Evolutionary conservation across 2,797 vertebrate genomes (phyloP).

Genomic region (Aphelocoma californica): DNA sequence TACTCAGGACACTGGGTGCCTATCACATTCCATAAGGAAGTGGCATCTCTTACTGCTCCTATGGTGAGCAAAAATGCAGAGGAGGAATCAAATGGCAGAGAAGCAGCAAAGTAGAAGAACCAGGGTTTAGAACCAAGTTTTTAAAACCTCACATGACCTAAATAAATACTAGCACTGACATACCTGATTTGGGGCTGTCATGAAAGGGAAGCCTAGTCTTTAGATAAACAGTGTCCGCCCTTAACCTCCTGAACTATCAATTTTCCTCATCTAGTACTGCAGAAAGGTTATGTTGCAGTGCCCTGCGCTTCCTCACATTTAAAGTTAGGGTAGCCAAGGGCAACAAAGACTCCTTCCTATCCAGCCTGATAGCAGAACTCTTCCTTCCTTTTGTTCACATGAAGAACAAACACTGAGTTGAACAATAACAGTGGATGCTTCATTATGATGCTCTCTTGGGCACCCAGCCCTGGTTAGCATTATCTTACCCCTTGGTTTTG

Average conservation of each 20-base stretch:
- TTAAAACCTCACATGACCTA: neutral
- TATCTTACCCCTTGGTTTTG: conserved; percentile 69
- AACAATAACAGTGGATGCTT: conserved; percentile 66
- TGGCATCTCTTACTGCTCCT: neutral
- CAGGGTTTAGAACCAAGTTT: neutral
- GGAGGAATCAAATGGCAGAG: neutral
- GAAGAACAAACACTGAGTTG: conserved; percentile 68
- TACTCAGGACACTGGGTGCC: neutral
- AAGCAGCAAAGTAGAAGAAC: neutral
- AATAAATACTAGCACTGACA: neutral
- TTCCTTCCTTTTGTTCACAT: conserved; percentile 77
- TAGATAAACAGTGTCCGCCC: neutral
- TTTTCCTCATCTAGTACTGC: neutral
- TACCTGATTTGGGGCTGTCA: neutral
- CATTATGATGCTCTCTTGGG: conserved; percentile 63
- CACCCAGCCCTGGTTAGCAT: conserved; percentile 56
- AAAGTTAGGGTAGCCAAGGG: conserved; percentile 74
- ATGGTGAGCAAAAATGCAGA: neutral
- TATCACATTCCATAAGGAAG: neutral
- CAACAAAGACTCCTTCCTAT: conserved; percentile 77
- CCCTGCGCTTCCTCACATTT: conserved; percentile 76
- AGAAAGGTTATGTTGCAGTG: conserved; percentile 64
- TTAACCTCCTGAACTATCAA: conserved; percentile 33
- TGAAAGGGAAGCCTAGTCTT: conserved; percentile 1
- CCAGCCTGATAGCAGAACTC: conserved; percentile 71